Evolutionary conservation across 2,113 vertebrate genomes (phyloP), one percentile per base, ranked within the genome.

Genomic region (Indicator maculatus): DNA sequence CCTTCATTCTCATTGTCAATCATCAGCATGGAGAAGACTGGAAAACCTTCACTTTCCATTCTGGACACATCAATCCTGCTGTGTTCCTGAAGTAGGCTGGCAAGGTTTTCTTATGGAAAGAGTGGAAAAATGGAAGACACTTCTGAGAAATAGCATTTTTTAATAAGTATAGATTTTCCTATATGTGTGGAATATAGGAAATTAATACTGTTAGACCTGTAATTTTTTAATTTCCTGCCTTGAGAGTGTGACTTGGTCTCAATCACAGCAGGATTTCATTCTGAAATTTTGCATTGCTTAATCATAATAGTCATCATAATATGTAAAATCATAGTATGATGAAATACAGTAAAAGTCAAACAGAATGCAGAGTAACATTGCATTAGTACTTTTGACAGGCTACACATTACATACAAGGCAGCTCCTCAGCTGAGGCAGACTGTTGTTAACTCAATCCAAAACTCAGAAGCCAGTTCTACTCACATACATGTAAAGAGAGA

Each of bases 211-310:
- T 2, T 78, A 76, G 16, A 87, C 52, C 19, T 45, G 24, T 16
- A 53, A n/a, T 58, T 20, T 67, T 93, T 93, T 86, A 14, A 71
- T 91, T 81, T 90, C 80, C 53, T 84, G 55, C 36, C 38, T 41
- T 41, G 5, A 41, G 27, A 94, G 21, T 5, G 4, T 27, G 52
- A 81, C 31, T 45, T 58, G 16, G 20, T 36, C 66, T 79, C 47
- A 69, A 50, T 78, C 36, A 58, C 36, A 39, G 39, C 31, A 81
- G 44, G 53, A 72, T 78, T 90, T 67, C 6, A 56, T 61, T 64
- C 38, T 77, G 19, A 88, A 73, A 47, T 28, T 75, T 65, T 84
- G 6, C 17, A 31, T 26, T 66, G 47, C 9, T 16, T 33, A 59
- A 70, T 74, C 18, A 10, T 66, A 89, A 60, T 8, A 79, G 2